phyloP scores from a whole-genome alignment of 2,113 vertebrate genomes.

The Diphyllodes magnificus region DNA sequence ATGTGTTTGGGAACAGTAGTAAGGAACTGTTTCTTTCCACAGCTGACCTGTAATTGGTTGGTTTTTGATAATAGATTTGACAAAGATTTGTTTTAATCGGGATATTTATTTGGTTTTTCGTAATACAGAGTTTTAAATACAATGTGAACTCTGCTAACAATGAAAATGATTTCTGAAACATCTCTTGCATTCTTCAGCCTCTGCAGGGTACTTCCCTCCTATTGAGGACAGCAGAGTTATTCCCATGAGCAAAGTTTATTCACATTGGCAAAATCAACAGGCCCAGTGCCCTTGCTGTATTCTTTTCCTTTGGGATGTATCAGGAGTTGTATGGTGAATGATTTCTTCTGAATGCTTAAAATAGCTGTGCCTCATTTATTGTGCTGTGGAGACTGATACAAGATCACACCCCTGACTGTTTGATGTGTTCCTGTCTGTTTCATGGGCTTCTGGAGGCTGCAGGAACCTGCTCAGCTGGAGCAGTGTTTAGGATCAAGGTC shows the following conservation, averaged over 20 bases:
- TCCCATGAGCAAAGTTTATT: not conserved
- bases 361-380: not conserved
- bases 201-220: not conserved
- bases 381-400: not conserved
- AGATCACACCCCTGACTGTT: not conserved
- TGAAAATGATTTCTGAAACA: not conserved
- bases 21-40: not conserved
- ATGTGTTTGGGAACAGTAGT: not conserved
- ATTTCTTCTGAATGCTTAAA: not conserved
- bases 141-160: not conserved
- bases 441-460: not conserved
- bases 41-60: not conserved
- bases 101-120: not conserved
- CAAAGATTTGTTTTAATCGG: not conserved
- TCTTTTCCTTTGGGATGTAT: not conserved
- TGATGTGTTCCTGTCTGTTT: not conserved
- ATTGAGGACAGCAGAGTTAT: not conserved
- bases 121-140: not conserved
- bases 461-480: not conserved
- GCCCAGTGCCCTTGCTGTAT: not conserved
- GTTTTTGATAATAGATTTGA: not conserved
- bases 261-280: not conserved
- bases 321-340: not conserved
- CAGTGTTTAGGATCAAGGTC: not conserved
- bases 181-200: not conserved